phyloP scores from a whole-genome alignment of 2,797 vertebrate genomes.

The Gallinago stenura region DNA sequence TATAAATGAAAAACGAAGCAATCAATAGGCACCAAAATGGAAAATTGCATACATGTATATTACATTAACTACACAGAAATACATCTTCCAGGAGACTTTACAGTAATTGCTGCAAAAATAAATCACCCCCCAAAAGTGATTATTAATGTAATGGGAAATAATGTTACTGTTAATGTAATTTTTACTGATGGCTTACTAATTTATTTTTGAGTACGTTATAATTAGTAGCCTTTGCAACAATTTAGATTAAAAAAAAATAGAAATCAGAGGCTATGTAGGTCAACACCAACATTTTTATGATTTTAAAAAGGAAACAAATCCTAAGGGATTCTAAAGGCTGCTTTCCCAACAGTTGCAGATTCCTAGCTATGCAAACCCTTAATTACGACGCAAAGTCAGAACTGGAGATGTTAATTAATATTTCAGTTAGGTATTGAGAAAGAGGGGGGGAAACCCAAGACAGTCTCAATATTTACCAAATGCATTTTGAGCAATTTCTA shows the following conservation, averaged over 20 bases:
- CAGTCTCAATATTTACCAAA: not conserved
- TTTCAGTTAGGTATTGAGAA: not conserved
- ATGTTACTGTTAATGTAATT: slow-evolving; percentile 19
- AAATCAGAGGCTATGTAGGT: slow-evolving; percentile 41
- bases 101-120: slow-evolving; percentile 49
- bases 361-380: not conserved
- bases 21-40: slow-evolving; percentile 64
- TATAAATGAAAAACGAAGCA: slow-evolving; percentile 68
- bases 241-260: slow-evolving; percentile 12
- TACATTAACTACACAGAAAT: slow-evolving; percentile 53
- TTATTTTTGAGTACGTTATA: not conserved
- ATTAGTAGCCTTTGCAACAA: slow-evolving; percentile 22
- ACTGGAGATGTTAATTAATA: not conserved
- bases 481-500: not conserved
- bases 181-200: slow-evolving; percentile 23
- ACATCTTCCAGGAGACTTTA: slow-evolving; percentile 43
- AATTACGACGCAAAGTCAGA: not conserved
- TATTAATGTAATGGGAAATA: slow-evolving; percentile 29
- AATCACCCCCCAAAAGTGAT: not conserved
- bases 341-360: slow-evolving; percentile 13
- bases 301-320: slow-evolving; percentile 24
- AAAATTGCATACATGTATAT: slow-evolving; percentile 60
- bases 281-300: not conserved
- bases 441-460: not conserved
- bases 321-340: slow-evolving; percentile 18